Evolutionary conservation across 1,140 invertebrate species (phyloP).

Genomic region (Copidosoma floridanum): DNA sequence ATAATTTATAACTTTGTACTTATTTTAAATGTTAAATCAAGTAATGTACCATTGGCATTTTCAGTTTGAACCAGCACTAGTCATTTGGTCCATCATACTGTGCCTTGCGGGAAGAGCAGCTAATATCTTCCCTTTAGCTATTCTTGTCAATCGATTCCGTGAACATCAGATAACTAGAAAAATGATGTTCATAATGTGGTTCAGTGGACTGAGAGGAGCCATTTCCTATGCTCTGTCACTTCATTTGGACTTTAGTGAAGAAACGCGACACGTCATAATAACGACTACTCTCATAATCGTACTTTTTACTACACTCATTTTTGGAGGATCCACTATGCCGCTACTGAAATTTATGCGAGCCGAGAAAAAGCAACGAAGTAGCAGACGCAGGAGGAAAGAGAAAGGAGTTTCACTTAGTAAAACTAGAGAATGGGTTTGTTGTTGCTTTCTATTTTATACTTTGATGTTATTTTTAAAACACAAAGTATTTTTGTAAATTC

Average conservation of each 20-base stretch:
- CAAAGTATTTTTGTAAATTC: neutral
- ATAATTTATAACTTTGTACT: too few species aligned
- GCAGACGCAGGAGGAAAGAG: conserved; percentile 66
- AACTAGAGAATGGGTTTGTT: conserved; percentile 87
- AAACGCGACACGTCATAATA: conserved; percentile 92
- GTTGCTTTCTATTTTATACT: conserved; percentile 8
- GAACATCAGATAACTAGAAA: conserved; percentile 97
- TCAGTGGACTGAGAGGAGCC: conserved; percentile 92
- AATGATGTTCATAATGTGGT: conserved; percentile 99
- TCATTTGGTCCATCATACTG: conserved; percentile 91
- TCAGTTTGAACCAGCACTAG: conserved; percentile 71
- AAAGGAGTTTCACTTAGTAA: conserved; percentile 92
- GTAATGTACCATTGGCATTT: conserved; percentile 24
- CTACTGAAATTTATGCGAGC: conserved; percentile 80
- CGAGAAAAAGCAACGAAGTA: conserved; percentile 66
- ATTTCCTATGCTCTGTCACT: conserved; percentile 97
- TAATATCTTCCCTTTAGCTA: conserved; percentile 95
- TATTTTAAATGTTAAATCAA: too few species aligned
- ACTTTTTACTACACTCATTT: conserved; percentile 89
- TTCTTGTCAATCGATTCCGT: conserved; percentile 92
- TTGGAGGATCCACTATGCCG: conserved; percentile 97
- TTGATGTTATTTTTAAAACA: conserved; percentile 2
- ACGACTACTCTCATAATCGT: conserved; percentile 97
- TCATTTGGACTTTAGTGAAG: conserved; percentile 91
- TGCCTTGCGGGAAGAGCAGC: conserved; percentile 90